Conservation (phyloP, 2,888 invertebrate species). For the Tipula vernalis region DNA sequence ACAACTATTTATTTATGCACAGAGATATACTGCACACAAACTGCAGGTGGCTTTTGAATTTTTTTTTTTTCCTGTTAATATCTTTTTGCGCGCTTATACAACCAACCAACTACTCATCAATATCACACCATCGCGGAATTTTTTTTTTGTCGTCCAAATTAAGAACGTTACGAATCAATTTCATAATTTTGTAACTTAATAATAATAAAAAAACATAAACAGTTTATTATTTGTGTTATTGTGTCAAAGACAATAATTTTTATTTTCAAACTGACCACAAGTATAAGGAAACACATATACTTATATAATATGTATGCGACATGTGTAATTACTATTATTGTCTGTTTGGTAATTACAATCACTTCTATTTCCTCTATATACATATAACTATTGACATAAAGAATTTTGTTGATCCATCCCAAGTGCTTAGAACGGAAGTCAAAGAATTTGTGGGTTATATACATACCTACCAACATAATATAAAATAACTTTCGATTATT, state of each 20-base stretch:
- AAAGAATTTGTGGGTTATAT: not conserved
- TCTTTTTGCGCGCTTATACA: not conserved
- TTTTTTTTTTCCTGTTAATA: not conserved
- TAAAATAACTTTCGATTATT: not conserved
- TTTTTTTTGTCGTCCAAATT: not conserved
- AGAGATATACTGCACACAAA: not conserved
- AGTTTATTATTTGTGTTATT: not conserved
- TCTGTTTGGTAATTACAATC: not conserved
- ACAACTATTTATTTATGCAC: not conserved
- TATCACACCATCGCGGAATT: not conserved
- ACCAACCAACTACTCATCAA: not conserved
- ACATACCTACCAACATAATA: not conserved
- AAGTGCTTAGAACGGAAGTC: not conserved
- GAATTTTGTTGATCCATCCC: not conserved
- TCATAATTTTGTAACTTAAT: not conserved
- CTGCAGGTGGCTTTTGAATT: not conserved
- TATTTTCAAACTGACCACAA: not conserved
- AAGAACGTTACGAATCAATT: not conserved
- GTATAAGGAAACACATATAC: not conserved
- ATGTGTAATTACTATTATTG: not conserved
- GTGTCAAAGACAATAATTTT: not conserved
- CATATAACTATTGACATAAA: not conserved
- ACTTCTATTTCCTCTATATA: not conserved
- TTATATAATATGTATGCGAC: too few species aligned
- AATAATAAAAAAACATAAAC: not conserved